phyloP scores from a whole-genome alignment of 2,888 invertebrate genomes.

The Heterodera filipjevi region DNA sequence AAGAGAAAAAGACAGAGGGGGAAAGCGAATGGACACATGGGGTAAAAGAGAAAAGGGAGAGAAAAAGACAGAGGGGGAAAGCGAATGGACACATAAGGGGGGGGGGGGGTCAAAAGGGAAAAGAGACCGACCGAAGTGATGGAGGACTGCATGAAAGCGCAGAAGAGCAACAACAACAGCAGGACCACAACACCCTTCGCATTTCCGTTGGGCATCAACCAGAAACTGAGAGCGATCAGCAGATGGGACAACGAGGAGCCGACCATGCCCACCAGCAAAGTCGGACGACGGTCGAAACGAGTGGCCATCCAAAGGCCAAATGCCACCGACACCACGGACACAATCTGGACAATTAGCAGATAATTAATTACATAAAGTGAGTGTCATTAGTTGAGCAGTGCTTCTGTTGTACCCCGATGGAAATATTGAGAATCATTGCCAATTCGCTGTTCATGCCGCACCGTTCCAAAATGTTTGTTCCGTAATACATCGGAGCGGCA shows the following conservation, averaged over 20 bases:
- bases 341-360: neutral
- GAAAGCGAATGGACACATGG: too few relatives aligned
- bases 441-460: constrained; percentile 8
- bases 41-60: neutral
- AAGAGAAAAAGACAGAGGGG: too few relatives aligned
- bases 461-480: constrained; percentile 5
- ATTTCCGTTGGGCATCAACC: constrained; percentile 3
- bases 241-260: constrained; percentile 2
- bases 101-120: too few relatives aligned
- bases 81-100: too few relatives aligned
- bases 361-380: neutral
- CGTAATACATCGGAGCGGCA: constrained; percentile 14
- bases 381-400: neutral
- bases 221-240: neutral
- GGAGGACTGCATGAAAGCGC: constrained; percentile 11
- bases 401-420: constrained; percentile 1
- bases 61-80: neutral
- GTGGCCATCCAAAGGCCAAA: neutral
- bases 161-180: constrained; percentile 3
- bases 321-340: constrained; percentile 1
- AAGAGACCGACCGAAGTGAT: constrained; percentile 8
- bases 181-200: neutral
- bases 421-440: constrained; percentile 1
- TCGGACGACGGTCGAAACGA: neutral
- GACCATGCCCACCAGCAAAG: neutral